These are phyloP conservation scores for Noctua janthina DNA, from an alignment of 2,888 invertebrate genomes.

Conservation along the genomic window DNA sequence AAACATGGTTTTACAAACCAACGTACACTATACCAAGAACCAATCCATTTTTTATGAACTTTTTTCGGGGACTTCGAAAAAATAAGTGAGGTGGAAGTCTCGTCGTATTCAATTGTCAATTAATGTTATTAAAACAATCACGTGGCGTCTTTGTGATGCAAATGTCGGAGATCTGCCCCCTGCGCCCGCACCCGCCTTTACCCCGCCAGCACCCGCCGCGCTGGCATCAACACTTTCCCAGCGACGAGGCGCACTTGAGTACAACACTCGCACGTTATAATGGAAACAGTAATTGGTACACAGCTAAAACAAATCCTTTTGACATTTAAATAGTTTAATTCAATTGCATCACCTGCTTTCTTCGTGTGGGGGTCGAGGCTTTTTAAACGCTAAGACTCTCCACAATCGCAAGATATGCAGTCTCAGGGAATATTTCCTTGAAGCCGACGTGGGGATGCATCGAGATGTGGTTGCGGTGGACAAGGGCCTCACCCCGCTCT, in stretches of 20 bases:
- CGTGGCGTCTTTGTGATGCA: conserved; percentile 65
- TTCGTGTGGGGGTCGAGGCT: too few species aligned
- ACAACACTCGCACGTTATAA: conserved; percentile 39
- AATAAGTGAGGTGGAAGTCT: background rate
- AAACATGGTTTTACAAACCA: background rate
- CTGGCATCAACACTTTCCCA: conserved; percentile 21
- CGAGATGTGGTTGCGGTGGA: too few species aligned
- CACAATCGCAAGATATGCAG: too few species aligned
- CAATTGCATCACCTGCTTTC: background rate
- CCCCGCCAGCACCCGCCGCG: background rate
- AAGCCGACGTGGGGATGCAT: too few species aligned
- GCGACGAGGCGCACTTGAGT: conserved; percentile 33
- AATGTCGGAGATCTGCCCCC: conserved; percentile 41
- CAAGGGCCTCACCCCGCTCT: too few species aligned
- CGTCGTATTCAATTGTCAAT: conserved; percentile 59
- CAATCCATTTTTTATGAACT: too few species aligned
- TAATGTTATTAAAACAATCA: conserved; percentile 60
- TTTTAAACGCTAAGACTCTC: too few species aligned
- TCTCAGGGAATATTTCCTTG: too few species aligned
- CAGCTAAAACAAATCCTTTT: conserved; percentile 29
- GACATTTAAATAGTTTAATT: conserved; percentile 13
- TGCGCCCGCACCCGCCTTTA: background rate
- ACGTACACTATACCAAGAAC: background rate
- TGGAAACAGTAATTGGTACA: conserved; percentile 50
- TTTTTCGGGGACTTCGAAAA: conserved; percentile 12